These are phyloP conservation scores for Erebia palarica DNA, from an alignment of 2,888 invertebrate species.

Conservation along the genomic window DNA sequence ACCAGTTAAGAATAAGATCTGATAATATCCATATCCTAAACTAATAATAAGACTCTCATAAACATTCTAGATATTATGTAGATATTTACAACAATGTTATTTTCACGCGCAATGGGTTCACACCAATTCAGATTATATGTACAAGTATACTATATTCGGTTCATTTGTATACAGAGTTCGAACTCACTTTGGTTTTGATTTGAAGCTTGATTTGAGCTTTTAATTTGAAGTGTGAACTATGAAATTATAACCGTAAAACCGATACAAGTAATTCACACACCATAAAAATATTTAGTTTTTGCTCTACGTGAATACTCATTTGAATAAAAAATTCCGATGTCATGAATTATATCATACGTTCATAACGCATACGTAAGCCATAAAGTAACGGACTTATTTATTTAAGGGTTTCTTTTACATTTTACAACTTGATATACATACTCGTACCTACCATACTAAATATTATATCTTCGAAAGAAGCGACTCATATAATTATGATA, in stretches of 20 bases:
- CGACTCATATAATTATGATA: no score
- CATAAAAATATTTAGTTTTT: slow-evolving; percentile 1
- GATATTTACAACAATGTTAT: no score
- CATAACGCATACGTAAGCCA: no score
- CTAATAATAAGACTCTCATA: no score
- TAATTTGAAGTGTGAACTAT: slow-evolving; percentile 14
- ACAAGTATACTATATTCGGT: no score
- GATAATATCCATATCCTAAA: no score
- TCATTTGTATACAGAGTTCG: not conserved
- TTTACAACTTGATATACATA: not conserved
- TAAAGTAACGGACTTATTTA: not conserved
- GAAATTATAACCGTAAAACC: slow-evolving; percentile 13
- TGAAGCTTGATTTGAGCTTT: not conserved
- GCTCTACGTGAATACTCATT: slow-evolving; percentile 8
- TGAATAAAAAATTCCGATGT: slow-evolving; percentile 1
- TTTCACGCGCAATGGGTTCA: no score
- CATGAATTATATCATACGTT: slow-evolving; percentile 9
- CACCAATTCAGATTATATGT: no score
- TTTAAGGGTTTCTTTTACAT: not conserved
- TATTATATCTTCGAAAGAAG: no score
- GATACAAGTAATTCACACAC: not conserved
- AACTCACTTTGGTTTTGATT: not conserved
- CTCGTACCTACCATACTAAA: no score
- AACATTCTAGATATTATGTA: no score
- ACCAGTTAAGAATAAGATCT: no score